Conservation (phyloP, 2,888 invertebrate species). For the Bembecia ichneumoniformis region DNA sequence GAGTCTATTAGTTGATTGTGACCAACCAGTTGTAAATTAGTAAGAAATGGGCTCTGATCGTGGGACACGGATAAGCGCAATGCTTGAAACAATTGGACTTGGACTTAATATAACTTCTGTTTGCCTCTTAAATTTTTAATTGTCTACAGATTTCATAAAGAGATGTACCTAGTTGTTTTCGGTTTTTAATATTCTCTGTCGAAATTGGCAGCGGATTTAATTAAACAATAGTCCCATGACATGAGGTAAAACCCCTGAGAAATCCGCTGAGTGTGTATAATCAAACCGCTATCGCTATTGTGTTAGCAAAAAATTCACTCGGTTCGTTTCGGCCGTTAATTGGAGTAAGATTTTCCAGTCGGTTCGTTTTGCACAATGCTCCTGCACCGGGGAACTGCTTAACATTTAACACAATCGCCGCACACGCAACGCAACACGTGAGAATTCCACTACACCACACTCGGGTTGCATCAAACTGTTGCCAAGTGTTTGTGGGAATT, state of each 20-base stretch:
- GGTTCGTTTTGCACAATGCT: constrained; percentile 37
- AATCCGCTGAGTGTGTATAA: not conserved
- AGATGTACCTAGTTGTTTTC: too few species aligned
- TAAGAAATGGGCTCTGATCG: too few species aligned
- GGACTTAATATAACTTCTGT: too few species aligned
- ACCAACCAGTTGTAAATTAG: too few species aligned
- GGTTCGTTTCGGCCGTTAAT: constrained; percentile 40
- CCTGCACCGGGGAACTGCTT: constrained; percentile 40
- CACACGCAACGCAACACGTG: constrained; percentile 15
- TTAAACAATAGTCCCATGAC: not conserved
- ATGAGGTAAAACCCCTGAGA: not conserved
- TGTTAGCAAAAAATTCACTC: not conserved
- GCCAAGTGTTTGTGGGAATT: not conserved
- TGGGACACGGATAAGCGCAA: too few species aligned
- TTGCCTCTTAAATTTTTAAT: too few species aligned
- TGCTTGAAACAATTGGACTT: too few species aligned
- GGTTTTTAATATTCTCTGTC: not conserved
- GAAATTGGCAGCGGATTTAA: not conserved
- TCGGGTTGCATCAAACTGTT: not conserved
- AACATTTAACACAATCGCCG: constrained; percentile 36
- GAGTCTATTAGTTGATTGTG: too few species aligned
- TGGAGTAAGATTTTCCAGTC: constrained; percentile 49
- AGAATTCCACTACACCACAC: constrained; percentile 2
- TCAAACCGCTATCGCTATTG: not conserved
- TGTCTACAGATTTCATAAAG: too few species aligned